Evolutionary conservation across 2,888 invertebrate genomes (phyloP).

Genomic region (Diarsia dahlii): DNA sequence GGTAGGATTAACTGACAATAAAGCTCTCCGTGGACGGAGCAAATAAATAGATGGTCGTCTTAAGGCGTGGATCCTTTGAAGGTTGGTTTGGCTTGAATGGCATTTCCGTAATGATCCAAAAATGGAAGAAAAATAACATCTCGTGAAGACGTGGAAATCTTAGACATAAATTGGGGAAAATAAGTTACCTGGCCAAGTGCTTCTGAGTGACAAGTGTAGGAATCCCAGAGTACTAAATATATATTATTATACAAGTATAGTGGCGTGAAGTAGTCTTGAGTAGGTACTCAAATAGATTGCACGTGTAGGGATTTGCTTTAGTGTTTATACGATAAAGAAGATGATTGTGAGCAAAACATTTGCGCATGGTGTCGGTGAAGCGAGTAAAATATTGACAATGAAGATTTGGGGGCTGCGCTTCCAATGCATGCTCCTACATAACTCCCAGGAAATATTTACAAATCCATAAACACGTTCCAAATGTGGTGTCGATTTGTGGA

Average conservation of each 20-base stretch:
- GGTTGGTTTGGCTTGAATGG: constrained; percentile 8
- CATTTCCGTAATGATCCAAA: constrained; percentile 12
- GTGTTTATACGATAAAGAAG: constrained; percentile 51
- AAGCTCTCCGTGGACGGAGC: constrained; percentile 23
- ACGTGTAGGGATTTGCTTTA: constrained; percentile 34
- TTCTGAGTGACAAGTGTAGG: constrained; percentile 1
- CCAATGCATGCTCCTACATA: neutral
- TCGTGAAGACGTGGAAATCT: neutral
- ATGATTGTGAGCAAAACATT: constrained; percentile 47
- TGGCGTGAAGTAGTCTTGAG: constrained; percentile 24
- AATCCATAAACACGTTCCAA: neutral
- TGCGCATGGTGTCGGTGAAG: constrained; percentile 24
- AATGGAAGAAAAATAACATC: constrained; percentile 6
- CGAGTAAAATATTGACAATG: constrained; percentile 40
- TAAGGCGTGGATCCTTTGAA: constrained; percentile 26
- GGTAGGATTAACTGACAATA: constrained; percentile 53
- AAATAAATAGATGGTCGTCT: constrained; percentile 42
- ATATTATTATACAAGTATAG: neutral
- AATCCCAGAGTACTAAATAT: constrained; percentile 20
- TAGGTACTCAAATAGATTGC: constrained; percentile 47
- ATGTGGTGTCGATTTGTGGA: neutral
- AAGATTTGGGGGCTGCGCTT: constrained; percentile 41
- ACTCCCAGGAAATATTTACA: constrained; percentile 12
- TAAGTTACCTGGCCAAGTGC: constrained; percentile 15
- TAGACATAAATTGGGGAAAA: constrained; percentile 25